Percentiles rank a stretch among this genome's conserved stretches.
These are phyloP conservation scores for Aldrovandia affinis DNA, from an alignment of 2,797 vertebrate species.

Conservation along the genomic window DNA sequence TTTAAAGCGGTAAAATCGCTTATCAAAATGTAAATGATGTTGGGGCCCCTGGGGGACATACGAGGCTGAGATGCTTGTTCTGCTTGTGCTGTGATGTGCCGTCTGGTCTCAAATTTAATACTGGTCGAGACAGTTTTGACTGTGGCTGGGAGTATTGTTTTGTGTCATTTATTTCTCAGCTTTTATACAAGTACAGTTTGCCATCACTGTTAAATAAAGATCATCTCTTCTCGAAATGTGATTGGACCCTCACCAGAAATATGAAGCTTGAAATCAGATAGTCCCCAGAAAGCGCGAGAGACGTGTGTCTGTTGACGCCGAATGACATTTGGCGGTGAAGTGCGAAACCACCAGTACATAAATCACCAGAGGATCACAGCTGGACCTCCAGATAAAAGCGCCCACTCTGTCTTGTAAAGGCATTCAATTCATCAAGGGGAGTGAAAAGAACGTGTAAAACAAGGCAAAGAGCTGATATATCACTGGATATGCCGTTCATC, in stretches of 20 bases:
- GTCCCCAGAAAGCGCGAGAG: not conserved
- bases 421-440: not conserved
- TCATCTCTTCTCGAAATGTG: not conserved
- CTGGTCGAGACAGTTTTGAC: too few relatives aligned
- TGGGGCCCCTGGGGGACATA: too few relatives aligned
- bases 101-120: too few relatives aligned
- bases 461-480: slow-evolving; percentile 12
- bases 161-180: too few relatives aligned
- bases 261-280: not conserved
- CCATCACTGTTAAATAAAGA: not conserved
- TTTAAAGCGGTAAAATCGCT: too few relatives aligned
- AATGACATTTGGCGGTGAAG: not conserved
- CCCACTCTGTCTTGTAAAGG: not conserved
- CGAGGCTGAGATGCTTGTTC: too few relatives aligned
- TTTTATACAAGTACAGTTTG: too few relatives aligned
- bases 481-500: not conserved
- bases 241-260: not conserved
- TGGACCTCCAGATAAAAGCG: not conserved
- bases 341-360: not conserved
- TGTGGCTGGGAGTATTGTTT: too few relatives aligned
- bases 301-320: not conserved
- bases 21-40: too few relatives aligned
- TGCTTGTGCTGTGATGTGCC: too few relatives aligned
- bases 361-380: not conserved
- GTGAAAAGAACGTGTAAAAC: not conserved